Evolutionary conservation across 2,888 invertebrate genomes (phyloP), one percentile per base, ranked within the genome.

Genomic region (Drosophila silvestris): DNA sequence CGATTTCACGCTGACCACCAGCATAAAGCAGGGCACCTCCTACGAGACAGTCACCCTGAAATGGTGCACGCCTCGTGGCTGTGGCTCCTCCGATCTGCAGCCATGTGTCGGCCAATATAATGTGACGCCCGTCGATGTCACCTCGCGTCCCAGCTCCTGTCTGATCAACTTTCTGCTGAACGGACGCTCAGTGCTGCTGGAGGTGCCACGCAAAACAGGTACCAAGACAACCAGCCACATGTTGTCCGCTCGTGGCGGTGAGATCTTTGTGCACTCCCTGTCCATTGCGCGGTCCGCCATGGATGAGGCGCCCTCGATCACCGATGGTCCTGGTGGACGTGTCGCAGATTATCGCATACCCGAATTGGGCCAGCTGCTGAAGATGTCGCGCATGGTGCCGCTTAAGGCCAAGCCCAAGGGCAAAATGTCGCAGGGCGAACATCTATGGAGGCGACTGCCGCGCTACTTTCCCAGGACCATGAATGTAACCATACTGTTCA

Each of bases 31-130:
- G 84, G 97, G 96, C 0, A 94, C 95, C 0, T 96, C 96, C 76
- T 97, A 97, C 87, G 96, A 96, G 90, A 97, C 97, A 0, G 96
- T 94, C 0, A 98, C 98, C 0, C 94, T 99, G 5, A 98, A 98
- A 79, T 99, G 99, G 99, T 98, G 99, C 94, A 99, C 99, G 0
- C 99, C 99, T 0, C 94, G 98, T n/a, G 97, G 97, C 1, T 96
- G 96, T 78, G 96, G 97, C 67, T 96, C 96, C 2, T 95, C 94
- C 86, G 98, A 96, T 94, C 95, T 95, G 94, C 98, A 95, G 94
- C 97, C 96, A 91, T 97, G 96, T 89, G 96, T 97, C 0, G 96
- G 96, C 0, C 96, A 98, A 93, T 97, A 97, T 94, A 95, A 98
- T 72, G 98, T 99, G 32, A 99, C 99, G 0, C 99, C 99, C 0